A percentile compares a stretch with the other conserved stretches of the same genome.
These are phyloP conservation scores for Euleptes europaea DNA, from an alignment of 2,113 vertebrate species.

Conservation along the genomic window DNA sequence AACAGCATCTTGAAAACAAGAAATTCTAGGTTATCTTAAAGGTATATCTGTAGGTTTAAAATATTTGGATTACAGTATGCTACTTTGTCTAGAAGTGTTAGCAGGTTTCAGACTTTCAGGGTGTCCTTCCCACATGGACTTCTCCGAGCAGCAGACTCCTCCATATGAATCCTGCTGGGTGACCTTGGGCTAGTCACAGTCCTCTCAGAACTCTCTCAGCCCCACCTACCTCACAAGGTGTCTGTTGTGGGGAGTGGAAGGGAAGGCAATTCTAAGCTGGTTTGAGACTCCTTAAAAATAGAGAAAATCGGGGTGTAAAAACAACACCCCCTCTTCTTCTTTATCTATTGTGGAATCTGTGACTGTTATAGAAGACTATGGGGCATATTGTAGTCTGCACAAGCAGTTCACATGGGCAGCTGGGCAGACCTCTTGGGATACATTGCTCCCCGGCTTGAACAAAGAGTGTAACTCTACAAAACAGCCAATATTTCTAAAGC, in stretches of 20 bases:
- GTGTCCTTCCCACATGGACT: neutral
- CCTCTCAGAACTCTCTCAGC: too few relatives aligned
- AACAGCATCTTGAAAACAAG: too few relatives aligned
- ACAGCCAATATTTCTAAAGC: neutral
- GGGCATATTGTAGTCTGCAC: neutral
- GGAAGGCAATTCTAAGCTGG: too few relatives aligned
- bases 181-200: too few relatives aligned
- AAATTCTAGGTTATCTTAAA: neutral
- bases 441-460: neutral
- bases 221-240: too few relatives aligned
- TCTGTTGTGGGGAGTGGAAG: too few relatives aligned
- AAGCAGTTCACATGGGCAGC: neutral
- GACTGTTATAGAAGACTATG: neutral
- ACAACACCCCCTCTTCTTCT: too few relatives aligned
- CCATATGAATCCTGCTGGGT: too few relatives aligned
- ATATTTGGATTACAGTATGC: neutral
- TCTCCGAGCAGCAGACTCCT: too few relatives aligned
- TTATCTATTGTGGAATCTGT: neutral
- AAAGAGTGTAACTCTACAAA: too few relatives aligned
- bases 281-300: too few relatives aligned
- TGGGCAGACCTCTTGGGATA: neutral
- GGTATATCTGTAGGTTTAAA: fast-evolving
- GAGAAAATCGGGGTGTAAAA: too few relatives aligned
- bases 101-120: neutral
- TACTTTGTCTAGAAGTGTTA: neutral